These are phyloP conservation scores for Ptychoptera contaminata DNA, from an alignment of 2,888 invertebrate species.

Conservation along the genomic window DNA sequence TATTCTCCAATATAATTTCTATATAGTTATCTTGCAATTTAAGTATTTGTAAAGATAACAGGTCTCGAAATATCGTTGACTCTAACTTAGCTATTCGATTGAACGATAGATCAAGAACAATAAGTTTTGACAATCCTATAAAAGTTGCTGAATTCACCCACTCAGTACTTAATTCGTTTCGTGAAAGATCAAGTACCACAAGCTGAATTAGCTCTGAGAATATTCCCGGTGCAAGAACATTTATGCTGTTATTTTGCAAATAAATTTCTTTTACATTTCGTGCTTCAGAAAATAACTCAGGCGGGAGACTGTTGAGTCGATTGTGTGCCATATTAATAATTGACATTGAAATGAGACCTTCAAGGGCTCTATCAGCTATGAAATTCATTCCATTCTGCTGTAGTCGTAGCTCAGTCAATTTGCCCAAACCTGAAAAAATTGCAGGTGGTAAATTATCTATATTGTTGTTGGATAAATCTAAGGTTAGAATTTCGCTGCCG, in stretches of 20 bases:
- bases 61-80: conserved; percentile 65
- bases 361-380: conserved; percentile 70
- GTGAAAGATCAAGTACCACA: conserved; percentile 64
- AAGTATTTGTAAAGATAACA: conserved; percentile 69
- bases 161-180: conserved; percentile 68
- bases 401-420: conserved; percentile 64
- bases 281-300: conserved; percentile 67
- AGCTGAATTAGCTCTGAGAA: conserved; percentile 70
- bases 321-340: conserved; percentile 81
- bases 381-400: conserved; percentile 78
- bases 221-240: conserved; percentile 67
- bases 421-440: conserved; percentile 62
- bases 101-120: conserved; percentile 68
- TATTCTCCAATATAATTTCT: conserved; percentile 68
- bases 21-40: conserved; percentile 75
- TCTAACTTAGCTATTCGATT: conserved; percentile 73
- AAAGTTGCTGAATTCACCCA: conserved; percentile 79
- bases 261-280: conserved; percentile 75
- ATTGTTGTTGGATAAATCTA: conserved; percentile 74
- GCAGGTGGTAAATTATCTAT: conserved; percentile 67
- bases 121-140: conserved; percentile 71
- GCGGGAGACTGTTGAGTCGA: conserved; percentile 72
- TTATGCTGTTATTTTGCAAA: conserved; percentile 79
- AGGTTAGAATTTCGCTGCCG: conserved; percentile 52
- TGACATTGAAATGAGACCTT: conserved; percentile 63